Evolutionary conservation across 2,888 invertebrate species (phyloP), one percentile per base, ranked within the genome.

Genomic region (Spisula solida): DNA sequence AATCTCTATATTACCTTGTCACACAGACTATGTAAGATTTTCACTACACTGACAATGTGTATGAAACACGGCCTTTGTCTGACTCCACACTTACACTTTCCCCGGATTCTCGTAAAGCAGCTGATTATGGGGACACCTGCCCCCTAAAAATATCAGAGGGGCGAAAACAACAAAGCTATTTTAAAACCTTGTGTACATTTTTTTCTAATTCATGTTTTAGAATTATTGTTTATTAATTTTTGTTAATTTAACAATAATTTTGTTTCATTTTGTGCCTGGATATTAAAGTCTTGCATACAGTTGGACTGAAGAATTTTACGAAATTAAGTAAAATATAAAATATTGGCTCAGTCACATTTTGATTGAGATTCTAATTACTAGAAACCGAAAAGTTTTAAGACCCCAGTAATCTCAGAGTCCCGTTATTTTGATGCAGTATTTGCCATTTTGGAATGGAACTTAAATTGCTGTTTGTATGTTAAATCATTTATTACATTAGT

Each of bases 111-210:
- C 41, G 8, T 41, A 41, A 56, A 31, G 78, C 82, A 82, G 79
- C 82, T 87, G 87, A 18, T 41, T 12, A 78, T 56, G 29, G 82
- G 79, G 70, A 55, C 87, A 87, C 87, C 87, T 87, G 87, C 87
- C 80, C 75, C 86, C 75, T 34, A 48, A 48, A 83, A 66, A 48
- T 51, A 29, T 83, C 66, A 25, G 16, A 75, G 83, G 75, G 41
- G 31, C 4, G 8, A 83, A 47, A 48, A 83, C 75, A 29, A 75
- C 83, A 83, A 83, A 83, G 66, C 75, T 31, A 34, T 34, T 75
- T 31, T 8, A 25, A 75, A 66, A 25, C 12, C 18, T 51, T 75
- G 83, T 83, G 82, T 66, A 47, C 60, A 83, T 75, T 34, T 75
- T 34, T 31, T 75, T 34, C 31, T 8, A 2, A 41, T 41, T 6